phyloP scores from a whole-genome alignment of 2,113 vertebrate genomes.

The Phaethornis superciliosus region DNA sequence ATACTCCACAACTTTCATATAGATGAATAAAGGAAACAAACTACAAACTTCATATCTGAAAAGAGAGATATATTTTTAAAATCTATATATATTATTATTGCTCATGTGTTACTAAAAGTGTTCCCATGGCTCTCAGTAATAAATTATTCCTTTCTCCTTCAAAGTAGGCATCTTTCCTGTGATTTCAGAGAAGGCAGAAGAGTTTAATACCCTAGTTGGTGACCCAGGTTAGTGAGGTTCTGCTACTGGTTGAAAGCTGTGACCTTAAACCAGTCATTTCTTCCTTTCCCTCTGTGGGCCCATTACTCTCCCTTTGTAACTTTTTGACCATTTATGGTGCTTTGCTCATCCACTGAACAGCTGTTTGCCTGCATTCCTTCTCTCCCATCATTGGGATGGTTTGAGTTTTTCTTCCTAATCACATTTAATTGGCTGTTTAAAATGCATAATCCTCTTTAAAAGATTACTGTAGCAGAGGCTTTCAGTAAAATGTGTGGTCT shows the following conservation, averaged over 20 bases:
- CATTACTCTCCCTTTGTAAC: background rate
- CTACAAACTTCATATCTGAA: background rate
- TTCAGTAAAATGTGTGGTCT: background rate
- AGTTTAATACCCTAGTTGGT: background rate
- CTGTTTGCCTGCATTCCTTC: constrained; percentile 37
- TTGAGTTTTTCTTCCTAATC: constrained; percentile 26
- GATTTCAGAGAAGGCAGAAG: background rate
- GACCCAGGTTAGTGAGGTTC: background rate
- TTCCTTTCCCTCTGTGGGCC: background rate
- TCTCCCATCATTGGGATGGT: background rate
- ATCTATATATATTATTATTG: background rate
- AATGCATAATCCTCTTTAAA: constrained; percentile 53
- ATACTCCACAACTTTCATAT: background rate
- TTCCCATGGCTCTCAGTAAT: background rate
- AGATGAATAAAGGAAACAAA: background rate
- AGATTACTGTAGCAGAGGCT: constrained; percentile 15
- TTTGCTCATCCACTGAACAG: background rate
- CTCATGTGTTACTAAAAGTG: background rate
- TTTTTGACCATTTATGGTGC: constrained; percentile 25
- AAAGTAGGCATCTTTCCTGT: background rate
- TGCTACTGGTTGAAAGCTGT: background rate
- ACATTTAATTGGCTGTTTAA: constrained; percentile 31
- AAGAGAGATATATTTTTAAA: background rate
- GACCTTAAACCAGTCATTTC: background rate
- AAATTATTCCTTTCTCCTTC: background rate